These are phyloP conservation scores for Sinocyclocheilus rhinocerous DNA, from an alignment of 2,113 vertebrate genomes.

Conservation along the genomic window DNA sequence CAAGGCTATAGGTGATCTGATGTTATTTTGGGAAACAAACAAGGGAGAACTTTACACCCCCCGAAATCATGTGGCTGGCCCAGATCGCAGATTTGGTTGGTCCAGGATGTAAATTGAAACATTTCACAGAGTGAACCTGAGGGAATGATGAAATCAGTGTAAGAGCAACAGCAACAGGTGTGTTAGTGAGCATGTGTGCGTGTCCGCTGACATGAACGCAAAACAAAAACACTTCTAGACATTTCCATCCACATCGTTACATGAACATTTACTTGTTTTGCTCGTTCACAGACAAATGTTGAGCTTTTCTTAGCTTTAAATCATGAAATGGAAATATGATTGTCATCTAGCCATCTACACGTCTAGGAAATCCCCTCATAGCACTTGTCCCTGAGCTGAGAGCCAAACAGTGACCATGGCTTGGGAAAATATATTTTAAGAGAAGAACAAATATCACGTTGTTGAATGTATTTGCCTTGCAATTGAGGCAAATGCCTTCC, in stretches of 20 bases:
- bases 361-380: conserved; percentile 54
- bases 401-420: conserved; percentile 47
- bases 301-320: neutral
- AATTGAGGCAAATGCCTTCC: conserved; percentile 13
- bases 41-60: conserved; percentile 70
- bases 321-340: neutral
- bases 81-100: conserved; percentile 54
- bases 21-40: conserved; percentile 80
- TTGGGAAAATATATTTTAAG: conserved; percentile 61
- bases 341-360: neutral
- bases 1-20: conserved; percentile 66
- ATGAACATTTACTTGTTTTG: neutral
- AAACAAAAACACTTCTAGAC: conserved; percentile 64
- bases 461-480: conserved; percentile 38
- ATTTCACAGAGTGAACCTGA: conserved; percentile 55
- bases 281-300: neutral
- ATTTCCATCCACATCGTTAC: neutral
- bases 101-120: conserved; percentile 43
- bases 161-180: conserved; percentile 76
- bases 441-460: conserved; percentile 55
- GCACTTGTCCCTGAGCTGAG: conserved; percentile 7
- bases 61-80: conserved; percentile 64
- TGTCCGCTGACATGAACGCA: conserved; percentile 46
- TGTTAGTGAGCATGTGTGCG: conserved; percentile 42
- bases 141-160: conserved; percentile 75